Evolutionary conservation across 2,113 vertebrate species (phyloP), one percentile per base, ranked within the genome.

Genomic region (Ammodytes marinus): DNA sequence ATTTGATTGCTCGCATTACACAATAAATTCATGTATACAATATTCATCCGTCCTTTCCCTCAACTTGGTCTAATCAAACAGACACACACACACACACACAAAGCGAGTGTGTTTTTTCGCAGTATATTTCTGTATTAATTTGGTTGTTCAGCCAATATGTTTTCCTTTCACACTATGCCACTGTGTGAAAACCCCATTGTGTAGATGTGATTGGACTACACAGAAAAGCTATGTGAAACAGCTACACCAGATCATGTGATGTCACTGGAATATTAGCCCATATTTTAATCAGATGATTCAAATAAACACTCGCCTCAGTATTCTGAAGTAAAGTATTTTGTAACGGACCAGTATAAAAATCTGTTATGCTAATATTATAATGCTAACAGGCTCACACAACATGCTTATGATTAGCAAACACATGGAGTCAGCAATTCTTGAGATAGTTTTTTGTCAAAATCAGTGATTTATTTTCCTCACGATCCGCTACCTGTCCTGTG

Each of bases 1-100:
- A 94, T 93, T 91, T 94, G 93, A 95, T 95, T 92, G 92, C 91
- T 94, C 93, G 87, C 90, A 95, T 95, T 95, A 95, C 88, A 95
- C 93, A 94, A 95, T 95, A 94, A 91, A 95, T 92, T 89, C 37
- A 86, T 94, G 94, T 89, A 94, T 92, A 87, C 92, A 93, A 93
- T 94, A 94, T 95, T 94, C 92, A 95, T 92, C 80, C 71, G 61
- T 74, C 75, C 85, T 87, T 80, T 85, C 74, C 69, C 80, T 84
- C 81, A 85, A 91, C 87, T 86, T 80, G 79, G 74, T 79, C 60
- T 76, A 84, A 88, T 91, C 86, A 89, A 86, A 93, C 67, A 88
- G 79, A 86, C 73, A 73, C 8, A 55, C 50, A 27, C 86, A 89
- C 85, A 73, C 8, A 55, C 50, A 79, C 19, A 60, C 65, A 77